phyloP scores from a whole-genome alignment of 1,140 invertebrate species.

The Gonatopus flavifemur region DNA sequence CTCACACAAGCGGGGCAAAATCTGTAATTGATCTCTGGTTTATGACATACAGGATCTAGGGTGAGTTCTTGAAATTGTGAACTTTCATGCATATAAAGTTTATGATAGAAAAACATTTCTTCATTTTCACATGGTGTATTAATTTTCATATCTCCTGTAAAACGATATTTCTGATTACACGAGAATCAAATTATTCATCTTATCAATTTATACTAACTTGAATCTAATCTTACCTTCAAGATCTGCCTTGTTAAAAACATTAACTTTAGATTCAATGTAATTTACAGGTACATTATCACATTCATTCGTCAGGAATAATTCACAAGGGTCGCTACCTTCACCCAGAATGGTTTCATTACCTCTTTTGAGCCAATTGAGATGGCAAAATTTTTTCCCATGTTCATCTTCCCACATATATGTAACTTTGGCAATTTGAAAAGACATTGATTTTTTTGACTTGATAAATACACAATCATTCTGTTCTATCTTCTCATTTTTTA shows the following conservation, averaged over 20 bases:
- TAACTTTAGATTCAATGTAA: slow-evolving; percentile 60
- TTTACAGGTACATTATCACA: slow-evolving; percentile 72
- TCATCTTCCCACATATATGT: slow-evolving; percentile 70
- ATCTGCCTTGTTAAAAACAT: slow-evolving; percentile 28
- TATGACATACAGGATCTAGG: slow-evolving; percentile 57
- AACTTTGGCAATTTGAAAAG: slow-evolving; percentile 70
- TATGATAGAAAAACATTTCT: slow-evolving; percentile 67
- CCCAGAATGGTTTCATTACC: slow-evolving; percentile 78
- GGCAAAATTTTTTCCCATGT: slow-evolving; percentile 29
- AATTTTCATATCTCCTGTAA: too few relatives aligned
- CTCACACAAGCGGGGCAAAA: too few relatives aligned
- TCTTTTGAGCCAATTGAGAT: slow-evolving; percentile 62
- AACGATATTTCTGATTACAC: too few relatives aligned
- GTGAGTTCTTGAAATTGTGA: slow-evolving; percentile 73
- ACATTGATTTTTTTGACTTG: slow-evolving; percentile 67
- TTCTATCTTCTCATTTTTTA: slow-evolving; percentile 38
- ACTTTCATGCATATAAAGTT: slow-evolving; percentile 66
- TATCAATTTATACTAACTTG: slow-evolving; percentile 54
- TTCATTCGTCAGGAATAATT: slow-evolving; percentile 75
- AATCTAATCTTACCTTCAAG: slow-evolving; percentile 41
- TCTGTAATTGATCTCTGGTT: too few relatives aligned
- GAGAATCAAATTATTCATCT: too few relatives aligned
- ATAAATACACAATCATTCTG: slow-evolving; percentile 71
- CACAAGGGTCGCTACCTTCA: slow-evolving; percentile 76
- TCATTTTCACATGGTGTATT: slow-evolving; percentile 65